Conservation (phyloP, 2,797 vertebrate genomes). For the Acomys russatus region DNA sequence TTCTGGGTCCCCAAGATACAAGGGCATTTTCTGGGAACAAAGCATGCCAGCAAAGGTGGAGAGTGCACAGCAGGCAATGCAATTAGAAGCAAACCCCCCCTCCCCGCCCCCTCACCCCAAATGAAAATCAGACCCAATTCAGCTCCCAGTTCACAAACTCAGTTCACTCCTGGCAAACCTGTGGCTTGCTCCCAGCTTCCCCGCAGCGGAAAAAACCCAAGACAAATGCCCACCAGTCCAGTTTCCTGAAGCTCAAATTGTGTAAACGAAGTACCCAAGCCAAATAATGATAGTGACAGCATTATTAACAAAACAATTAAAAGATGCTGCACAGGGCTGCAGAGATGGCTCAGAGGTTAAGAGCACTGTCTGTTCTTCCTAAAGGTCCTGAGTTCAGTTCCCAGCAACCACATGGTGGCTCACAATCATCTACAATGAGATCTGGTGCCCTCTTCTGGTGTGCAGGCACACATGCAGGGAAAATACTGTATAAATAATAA, state of each 20-base stretch:
- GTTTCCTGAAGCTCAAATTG: slow-evolving; percentile 22
- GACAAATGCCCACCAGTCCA: neutral
- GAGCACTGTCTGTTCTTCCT: no score
- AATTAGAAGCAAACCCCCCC: neutral
- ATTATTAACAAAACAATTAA: slow-evolving; percentile 46
- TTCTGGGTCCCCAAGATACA: neutral
- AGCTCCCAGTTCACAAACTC: neutral
- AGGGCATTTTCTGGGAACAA: neutral
- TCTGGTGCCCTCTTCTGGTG: no score
- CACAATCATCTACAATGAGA: no score
- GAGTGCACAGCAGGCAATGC: neutral
- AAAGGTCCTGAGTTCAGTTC: no score
- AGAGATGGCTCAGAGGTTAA: no score
- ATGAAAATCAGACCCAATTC: neutral
- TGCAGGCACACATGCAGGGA: no score
- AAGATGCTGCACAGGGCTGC: neutral
- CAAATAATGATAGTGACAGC: neutral
- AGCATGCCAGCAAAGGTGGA: neutral
- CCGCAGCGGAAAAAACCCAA: neutral
- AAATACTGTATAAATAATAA: slow-evolving; percentile 47
- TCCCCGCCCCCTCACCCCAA: neutral
- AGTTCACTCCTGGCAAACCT: neutral
- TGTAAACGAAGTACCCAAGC: neutral
- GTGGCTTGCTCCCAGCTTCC: neutral
- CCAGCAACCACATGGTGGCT: no score